phyloP scores from a whole-genome alignment of 2,113 vertebrate genomes.

The Phylloscopus trochilus region DNA sequence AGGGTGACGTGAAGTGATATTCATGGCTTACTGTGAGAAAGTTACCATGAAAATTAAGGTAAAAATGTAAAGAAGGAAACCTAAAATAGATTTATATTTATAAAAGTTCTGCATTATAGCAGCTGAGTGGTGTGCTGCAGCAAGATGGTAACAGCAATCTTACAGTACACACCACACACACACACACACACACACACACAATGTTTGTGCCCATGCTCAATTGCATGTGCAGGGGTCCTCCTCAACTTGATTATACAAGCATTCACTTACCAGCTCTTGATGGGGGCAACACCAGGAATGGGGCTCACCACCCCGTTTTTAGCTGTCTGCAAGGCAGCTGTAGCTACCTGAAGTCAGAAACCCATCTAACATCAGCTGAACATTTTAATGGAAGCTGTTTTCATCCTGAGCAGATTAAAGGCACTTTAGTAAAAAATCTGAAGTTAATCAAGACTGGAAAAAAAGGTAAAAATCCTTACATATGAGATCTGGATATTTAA shows the following conservation, averaged over 20 bases:
- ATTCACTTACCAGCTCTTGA: neutral
- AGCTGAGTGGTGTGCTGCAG: neutral
- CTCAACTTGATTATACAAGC: neutral
- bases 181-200: neutral
- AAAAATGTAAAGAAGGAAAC: neutral
- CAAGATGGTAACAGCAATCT: neutral
- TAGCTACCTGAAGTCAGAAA: neutral
- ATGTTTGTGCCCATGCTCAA: neutral
- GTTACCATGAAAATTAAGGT: neutral
- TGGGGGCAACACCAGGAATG: neutral
- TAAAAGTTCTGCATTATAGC: neutral
- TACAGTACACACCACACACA: neutral
- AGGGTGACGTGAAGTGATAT: neutral
- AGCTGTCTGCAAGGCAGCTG: neutral
- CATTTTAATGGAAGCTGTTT: neutral
- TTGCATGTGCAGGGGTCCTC: neutral
- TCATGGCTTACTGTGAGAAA: neutral
- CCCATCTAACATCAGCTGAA: neutral
- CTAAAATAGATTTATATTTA: neutral
- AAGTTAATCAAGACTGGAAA: neutral
- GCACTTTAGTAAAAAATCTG: neutral
- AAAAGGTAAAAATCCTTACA: neutral
- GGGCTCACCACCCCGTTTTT: neutral
- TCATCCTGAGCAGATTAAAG: constrained; percentile 9
- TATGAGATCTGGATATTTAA: neutral